phyloP scores from a whole-genome alignment of 2,113 vertebrate genomes.

The Sprattus sprattus region DNA sequence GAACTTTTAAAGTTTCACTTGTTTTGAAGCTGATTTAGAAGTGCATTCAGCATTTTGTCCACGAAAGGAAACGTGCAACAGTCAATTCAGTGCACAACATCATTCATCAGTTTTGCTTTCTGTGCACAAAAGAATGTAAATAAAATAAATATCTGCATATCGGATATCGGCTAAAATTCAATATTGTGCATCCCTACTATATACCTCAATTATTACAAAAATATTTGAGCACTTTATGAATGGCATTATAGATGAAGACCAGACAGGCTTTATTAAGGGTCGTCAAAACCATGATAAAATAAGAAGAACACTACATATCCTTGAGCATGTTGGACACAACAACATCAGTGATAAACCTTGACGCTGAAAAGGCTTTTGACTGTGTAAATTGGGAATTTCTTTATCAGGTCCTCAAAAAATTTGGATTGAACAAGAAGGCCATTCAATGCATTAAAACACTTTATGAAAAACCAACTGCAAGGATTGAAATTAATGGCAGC shows the following conservation, averaged over 20 bases:
- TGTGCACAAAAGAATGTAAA: too few relatives aligned
- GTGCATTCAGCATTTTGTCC: too few relatives aligned
- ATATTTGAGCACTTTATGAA: slow-evolving; percentile 1
- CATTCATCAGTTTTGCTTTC: too few relatives aligned
- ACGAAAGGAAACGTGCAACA: too few relatives aligned
- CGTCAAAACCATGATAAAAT: slow-evolving; percentile 18
- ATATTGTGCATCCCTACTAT: too few relatives aligned
- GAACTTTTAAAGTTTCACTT: too few relatives aligned
- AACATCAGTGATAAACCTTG: slow-evolving; percentile 23
- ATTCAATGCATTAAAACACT: slow-evolving; percentile 19
- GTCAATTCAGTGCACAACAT: too few relatives aligned
- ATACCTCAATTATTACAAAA: slow-evolving; percentile 26
- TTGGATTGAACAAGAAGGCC: slow-evolving; percentile 23
- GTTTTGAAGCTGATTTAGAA: too few relatives aligned
- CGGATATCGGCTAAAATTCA: too few relatives aligned
- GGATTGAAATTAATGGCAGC: slow-evolving; percentile 20
- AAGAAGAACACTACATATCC: background rate
- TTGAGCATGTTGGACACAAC: background rate
- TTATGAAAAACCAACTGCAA: slow-evolving; percentile 10
- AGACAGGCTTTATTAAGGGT: slow-evolving; percentile 26
- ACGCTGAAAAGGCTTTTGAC: slow-evolving; percentile 30
- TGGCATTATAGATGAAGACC: slow-evolving; percentile 26
- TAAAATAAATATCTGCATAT: too few relatives aligned
- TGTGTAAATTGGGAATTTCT: slow-evolving; percentile 24
- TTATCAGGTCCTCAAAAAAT: slow-evolving; percentile 11